A percentile compares a stretch with the other conserved stretches of the same genome.
phyloP scores from a whole-genome alignment of 2,797 vertebrate genomes.

The Balearica regulorum region DNA sequence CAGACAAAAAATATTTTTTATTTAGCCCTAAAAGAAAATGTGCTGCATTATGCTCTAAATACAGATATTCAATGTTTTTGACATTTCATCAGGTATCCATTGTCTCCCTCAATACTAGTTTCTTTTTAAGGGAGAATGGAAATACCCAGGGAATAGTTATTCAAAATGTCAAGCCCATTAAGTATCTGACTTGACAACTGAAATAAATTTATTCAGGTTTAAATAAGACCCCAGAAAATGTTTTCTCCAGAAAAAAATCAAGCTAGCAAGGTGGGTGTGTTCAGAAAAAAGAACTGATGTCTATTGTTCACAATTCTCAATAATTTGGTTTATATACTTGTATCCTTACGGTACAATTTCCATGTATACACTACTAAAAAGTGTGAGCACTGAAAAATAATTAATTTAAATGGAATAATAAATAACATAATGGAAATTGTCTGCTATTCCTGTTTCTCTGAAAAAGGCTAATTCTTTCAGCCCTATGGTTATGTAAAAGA shows the following conservation, averaged over 20 bases:
- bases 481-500: neutral
- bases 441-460: neutral
- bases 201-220: constrained; percentile 4
- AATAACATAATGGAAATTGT: neutral
- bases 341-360: neutral
- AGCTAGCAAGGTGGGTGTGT: neutral
- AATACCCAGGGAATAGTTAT: neutral
- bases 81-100: constrained; percentile 10
- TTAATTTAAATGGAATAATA: neutral
- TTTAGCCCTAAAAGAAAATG: neutral
- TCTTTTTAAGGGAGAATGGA: neutral
- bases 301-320: neutral
- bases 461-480: neutral
- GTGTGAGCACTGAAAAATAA: neutral
- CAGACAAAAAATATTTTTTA: neutral
- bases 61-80: neutral
- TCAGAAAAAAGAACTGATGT: neutral
- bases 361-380: neutral
- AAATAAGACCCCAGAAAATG: neutral
- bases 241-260: neutral
- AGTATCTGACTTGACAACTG: neutral
- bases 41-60: neutral
- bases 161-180: constrained; percentile 43
- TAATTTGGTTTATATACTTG: neutral
- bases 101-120: neutral